These are phyloP conservation scores for Hephaestus fuliginosus DNA, from an alignment of 2,797 vertebrate genomes.

Conservation along the genomic window DNA sequence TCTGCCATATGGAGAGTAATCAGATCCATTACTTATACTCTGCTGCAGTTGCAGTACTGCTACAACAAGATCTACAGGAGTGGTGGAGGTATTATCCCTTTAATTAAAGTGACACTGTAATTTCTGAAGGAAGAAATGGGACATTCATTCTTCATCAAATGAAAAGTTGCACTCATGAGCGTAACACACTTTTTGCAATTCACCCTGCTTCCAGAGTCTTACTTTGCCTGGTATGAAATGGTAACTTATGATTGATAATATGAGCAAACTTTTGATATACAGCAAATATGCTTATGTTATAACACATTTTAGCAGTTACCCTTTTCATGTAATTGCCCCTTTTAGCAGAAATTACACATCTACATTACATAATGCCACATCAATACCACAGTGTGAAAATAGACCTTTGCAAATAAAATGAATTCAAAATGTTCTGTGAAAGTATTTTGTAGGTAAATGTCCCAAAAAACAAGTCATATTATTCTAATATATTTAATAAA, in stretches of 20 bases:
- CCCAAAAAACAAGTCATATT: no score
- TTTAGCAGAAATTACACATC: no score
- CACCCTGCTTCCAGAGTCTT: neutral
- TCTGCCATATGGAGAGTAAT: conserved; percentile 3
- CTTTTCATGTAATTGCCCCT: neutral
- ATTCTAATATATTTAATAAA: neutral
- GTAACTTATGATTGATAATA: neutral
- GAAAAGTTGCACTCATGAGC: no score
- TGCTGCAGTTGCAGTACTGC: neutral
- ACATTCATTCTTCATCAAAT: no score
- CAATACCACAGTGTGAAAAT: neutral
- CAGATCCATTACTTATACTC: neutral
- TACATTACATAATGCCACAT: no score
- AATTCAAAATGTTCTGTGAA: neutral
- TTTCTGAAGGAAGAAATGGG: no score
- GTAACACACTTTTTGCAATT: no score
- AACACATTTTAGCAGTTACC: neutral
- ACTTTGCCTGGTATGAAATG: neutral
- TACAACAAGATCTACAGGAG: neutral
- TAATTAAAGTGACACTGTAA: neutral
- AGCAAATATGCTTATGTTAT: no score
- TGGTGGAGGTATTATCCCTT: neutral
- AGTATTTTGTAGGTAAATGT: no score
- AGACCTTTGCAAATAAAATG: no score
- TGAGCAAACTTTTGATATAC: neutral